Base-by-base conservation (phyloP, 2,888 invertebrate species). In the Drosophila formosana region DNA sequence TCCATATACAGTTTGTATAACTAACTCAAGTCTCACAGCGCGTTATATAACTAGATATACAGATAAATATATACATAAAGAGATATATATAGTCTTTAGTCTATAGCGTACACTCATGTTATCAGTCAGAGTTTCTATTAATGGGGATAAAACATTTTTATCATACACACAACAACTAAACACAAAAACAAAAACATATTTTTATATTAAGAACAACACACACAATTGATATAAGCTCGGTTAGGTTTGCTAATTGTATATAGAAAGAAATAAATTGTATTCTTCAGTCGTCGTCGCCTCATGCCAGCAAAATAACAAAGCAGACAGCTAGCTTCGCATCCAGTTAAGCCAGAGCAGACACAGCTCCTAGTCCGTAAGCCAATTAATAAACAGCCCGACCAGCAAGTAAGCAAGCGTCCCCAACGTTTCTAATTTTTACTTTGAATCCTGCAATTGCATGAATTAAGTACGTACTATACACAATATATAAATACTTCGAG, bases 61-160 rank as follows among this genome's bases (percentile, higher is more conserved):
- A 34, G 45, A 66, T 41, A 64, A 32, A 45, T 18, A 63, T 2
- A 52, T 11, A 37, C 4, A 50, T 30, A 28, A n/a, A n/a, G 4
- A 28, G 4, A 64, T 39, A 60, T 50, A 67, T 69, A 66, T 64
- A 62, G 66, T 49, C 57, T 76, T 62, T 68, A 68, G 68, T 58
- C 63, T 66, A 71, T 80, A 73, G 45, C 47, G 30, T 80, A 85
- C 64, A 65, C 66, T 82, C 80, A 71, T 84, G 88, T 83, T 84
- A 88, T 68, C 77, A 84, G 69, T 83, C 88, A 88, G 75, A 83
- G 88, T 80, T 76, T 83, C 75, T 88, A 77, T 83, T 75, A 74
- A 69, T 76, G 61, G 65, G 53, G 53, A 41, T 53, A 68, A 60
- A 63, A 66, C 58, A 65, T 75, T 68, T 75, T 71, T 47, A 65